These are phyloP conservation scores for Synergus japonicus DNA, from an alignment of 2,888 invertebrate genomes.

Conservation along the genomic window DNA sequence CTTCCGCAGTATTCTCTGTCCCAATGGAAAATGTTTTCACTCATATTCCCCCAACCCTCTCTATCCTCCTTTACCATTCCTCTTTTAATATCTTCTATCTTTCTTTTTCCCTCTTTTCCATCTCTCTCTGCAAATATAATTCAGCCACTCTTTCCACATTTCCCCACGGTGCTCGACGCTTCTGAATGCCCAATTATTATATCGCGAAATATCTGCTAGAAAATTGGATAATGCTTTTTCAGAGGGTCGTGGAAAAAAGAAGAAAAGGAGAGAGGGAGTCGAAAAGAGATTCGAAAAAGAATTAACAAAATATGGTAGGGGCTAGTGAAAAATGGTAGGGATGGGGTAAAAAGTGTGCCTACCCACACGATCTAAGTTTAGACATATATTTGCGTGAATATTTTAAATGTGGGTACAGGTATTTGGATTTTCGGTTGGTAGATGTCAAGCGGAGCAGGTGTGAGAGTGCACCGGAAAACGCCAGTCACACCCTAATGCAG, in stretches of 20 bases:
- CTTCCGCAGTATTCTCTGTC: conserved; percentile 59
- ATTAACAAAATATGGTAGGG: conserved; percentile 45
- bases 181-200: conserved; percentile 74
- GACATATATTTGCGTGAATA: neutral
- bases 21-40: conserved; percentile 66
- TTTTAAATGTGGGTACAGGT: neutral
- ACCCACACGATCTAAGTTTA: neutral
- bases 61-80: conserved; percentile 42
- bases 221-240: conserved; percentile 70
- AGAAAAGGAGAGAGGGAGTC: conserved; percentile 46
- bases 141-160: conserved; percentile 58
- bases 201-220: conserved; percentile 70
- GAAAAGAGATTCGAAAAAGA: conserved; percentile 47
- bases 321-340: conserved; percentile 43
- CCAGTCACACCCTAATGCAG: conserved; percentile 73
- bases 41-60: conserved; percentile 53
- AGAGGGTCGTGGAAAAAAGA: conserved; percentile 46
- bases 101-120: conserved; percentile 44
- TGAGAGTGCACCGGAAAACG: conserved; percentile 68
- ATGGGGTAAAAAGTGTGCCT: conserved; percentile 67
- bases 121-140: conserved; percentile 59
- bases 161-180: conserved; percentile 49
- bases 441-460: conserved; percentile 47
- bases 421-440: neutral
- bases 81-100: conserved; percentile 3